These are phyloP conservation scores for Crotalus horridus DNA, from an alignment of 2,113 vertebrate genomes.

Conservation along the genomic window DNA sequence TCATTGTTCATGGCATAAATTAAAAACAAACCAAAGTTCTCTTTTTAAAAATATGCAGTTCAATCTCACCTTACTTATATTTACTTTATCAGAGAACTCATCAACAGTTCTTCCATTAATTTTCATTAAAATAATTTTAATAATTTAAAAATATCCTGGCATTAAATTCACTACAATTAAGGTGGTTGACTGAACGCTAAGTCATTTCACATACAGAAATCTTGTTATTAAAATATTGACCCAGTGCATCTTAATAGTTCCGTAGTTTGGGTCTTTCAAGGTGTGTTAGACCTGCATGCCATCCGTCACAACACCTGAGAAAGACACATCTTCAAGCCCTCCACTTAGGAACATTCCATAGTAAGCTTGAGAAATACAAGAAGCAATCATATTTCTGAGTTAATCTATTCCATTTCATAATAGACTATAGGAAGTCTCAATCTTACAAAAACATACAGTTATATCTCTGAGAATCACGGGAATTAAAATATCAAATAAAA, in stretches of 20 bases:
- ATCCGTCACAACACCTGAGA: too few species aligned
- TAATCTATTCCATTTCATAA: not conserved
- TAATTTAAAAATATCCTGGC: not conserved
- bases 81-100: slow-evolving; percentile 25
- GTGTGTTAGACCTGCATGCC: not conserved
- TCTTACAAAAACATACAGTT: not conserved
- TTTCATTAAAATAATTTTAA: accelerated
- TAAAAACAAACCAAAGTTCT: not conserved
- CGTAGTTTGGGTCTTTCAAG: not conserved
- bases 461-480: not conserved
- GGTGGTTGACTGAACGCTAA: slow-evolving; percentile 27
- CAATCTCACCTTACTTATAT: slow-evolving; percentile 19
- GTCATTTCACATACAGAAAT: slow-evolving; percentile 7
- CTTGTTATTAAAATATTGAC: not conserved
- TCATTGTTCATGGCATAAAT: not conserved
- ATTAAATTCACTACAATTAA: slow-evolving; percentile 26
- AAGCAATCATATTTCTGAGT: not conserved
- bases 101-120: slow-evolving; percentile 7
- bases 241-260: not conserved
- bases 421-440: not conserved
- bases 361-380: not conserved
- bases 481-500: not conserved
- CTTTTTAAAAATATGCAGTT: not conserved
- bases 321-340: not conserved
- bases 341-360: not conserved